A percentile compares a stretch with the other conserved stretches of the same genome.
Evolutionary conservation across 2,113 vertebrate species (phyloP).

Genomic region (Pelecanus crispus): DNA sequence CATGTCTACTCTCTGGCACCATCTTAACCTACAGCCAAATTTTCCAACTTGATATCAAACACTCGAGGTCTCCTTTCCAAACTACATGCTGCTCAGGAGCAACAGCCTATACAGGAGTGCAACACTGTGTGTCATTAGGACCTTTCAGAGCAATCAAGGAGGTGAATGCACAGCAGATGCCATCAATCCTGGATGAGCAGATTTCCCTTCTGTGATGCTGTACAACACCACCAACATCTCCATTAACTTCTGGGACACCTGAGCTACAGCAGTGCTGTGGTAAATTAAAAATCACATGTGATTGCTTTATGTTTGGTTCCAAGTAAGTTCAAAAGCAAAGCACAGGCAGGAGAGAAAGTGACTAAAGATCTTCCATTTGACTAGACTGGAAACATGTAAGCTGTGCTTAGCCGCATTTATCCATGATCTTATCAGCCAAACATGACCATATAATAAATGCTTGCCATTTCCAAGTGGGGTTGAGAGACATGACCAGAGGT

Average conservation of each 20-base stretch:
- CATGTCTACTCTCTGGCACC: background rate
- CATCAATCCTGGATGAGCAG: background rate
- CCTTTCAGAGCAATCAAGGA: background rate
- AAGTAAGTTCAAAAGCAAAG: background rate
- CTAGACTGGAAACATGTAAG: background rate
- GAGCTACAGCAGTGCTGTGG: background rate
- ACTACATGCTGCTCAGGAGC: background rate
- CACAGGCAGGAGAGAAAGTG: background rate
- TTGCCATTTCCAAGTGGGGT: fast-evolving
- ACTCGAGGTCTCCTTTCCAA: background rate
- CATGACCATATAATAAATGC: fast-evolving
- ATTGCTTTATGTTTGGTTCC: background rate
- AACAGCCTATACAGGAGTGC: background rate
- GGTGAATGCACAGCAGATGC: background rate
- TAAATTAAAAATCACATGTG: background rate
- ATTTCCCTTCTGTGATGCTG: background rate
- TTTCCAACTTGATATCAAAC: background rate
- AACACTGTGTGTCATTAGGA: background rate
- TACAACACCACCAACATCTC: background rate
- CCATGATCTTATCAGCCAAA: background rate
- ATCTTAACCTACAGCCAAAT: background rate
- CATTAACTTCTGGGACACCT: background rate
- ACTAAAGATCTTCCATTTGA: background rate
- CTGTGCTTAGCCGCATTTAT: background rate
- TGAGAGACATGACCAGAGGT: background rate